phyloP scores from a whole-genome alignment of 2,797 vertebrate genomes.

The Bryconaethiops microstoma region DNA sequence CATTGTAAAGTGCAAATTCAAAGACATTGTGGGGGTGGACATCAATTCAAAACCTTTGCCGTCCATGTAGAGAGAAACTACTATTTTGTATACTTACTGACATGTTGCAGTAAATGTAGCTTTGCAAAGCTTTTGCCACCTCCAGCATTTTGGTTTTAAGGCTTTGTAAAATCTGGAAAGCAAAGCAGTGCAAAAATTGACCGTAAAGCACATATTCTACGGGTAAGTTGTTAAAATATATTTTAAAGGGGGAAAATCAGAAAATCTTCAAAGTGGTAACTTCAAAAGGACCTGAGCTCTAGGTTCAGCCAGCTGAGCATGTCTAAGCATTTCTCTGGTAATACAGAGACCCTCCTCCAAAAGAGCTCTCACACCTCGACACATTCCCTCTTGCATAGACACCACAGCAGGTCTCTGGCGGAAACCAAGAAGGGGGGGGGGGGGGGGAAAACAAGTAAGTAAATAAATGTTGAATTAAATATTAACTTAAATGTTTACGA shows the following conservation, averaged over 20 bases:
- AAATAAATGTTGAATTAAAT: too few relatives aligned
- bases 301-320: constrained; percentile 72
- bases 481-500: too few relatives aligned
- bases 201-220: background rate
- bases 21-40: constrained; percentile 60
- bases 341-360: constrained; percentile 74
- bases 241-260: background rate
- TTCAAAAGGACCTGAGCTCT: constrained; percentile 70
- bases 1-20: constrained; percentile 66
- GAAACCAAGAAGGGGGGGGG: background rate
- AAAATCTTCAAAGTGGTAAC: background rate
- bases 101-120: constrained; percentile 74
- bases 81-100: constrained; percentile 73
- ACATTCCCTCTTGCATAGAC: constrained; percentile 77
- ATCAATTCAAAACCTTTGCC: constrained; percentile 67
- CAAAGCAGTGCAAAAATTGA: background rate
- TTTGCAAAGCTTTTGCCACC: constrained; percentile 77
- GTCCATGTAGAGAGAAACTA: constrained; percentile 50
- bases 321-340: constrained; percentile 72
- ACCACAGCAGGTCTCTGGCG: constrained; percentile 39
- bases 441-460: too few relatives aligned
- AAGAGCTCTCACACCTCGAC: constrained; percentile 78
- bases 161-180: constrained; percentile 69
- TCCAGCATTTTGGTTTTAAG: constrained; percentile 74
- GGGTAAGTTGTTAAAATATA: background rate